Conservation (phyloP, 1,140 invertebrate genomes). For the Euschistus heros region DNA sequence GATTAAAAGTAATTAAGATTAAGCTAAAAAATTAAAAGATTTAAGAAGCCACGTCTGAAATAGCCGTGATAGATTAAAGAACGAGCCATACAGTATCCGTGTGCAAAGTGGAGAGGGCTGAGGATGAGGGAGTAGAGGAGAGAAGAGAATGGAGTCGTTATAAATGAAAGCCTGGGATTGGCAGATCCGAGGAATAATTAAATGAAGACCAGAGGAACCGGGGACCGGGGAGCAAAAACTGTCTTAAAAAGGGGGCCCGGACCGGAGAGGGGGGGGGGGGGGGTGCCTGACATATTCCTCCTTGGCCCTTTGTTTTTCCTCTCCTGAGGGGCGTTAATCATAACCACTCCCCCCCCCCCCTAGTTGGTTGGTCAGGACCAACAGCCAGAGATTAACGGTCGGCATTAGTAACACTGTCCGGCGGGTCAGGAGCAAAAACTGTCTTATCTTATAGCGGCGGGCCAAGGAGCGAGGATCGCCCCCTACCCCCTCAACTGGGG, state of each 20-base stretch:
- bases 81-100: neutral
- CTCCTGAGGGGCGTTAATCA: constrained; percentile 10
- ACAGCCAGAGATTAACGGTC: constrained; percentile 29
- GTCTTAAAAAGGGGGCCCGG: constrained; percentile 21
- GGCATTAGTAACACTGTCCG: constrained; percentile 27
- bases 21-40: too few relatives aligned
- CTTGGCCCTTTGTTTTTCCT: constrained; percentile 5
- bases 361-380: constrained; percentile 28
- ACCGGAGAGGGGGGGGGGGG: too few relatives aligned
- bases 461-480: constrained; percentile 21
- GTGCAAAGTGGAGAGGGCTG: neutral
- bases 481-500: neutral
- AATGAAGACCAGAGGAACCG: constrained; percentile 9
- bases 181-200: constrained; percentile 26
- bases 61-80: too few relatives aligned
- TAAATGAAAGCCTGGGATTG: constrained; percentile 21
- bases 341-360: constrained; percentile 16
- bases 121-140: neutral
- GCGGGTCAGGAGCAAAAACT: constrained; percentile 23
- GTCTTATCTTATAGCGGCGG: constrained; percentile 21
- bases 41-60: too few relatives aligned
- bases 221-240: constrained; percentile 19
- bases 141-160: constrained; percentile 16
- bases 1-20: too few relatives aligned
- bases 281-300: constrained; percentile 24